Conservation (phyloP, 2,113 vertebrate species). For the Orthonyx spaldingii region DNA sequence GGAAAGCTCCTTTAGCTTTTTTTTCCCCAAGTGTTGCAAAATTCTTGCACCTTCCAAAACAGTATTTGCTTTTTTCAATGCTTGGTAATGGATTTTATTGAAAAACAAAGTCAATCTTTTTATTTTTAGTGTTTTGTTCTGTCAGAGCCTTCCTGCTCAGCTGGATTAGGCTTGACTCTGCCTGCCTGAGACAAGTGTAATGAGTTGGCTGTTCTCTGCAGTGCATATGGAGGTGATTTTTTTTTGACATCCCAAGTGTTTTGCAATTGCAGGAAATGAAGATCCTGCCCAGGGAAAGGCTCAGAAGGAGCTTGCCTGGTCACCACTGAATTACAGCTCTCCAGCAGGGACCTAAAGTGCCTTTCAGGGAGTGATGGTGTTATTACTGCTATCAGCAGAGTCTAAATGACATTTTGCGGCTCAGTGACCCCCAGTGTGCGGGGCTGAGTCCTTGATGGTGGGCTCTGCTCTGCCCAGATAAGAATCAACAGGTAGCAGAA, state of each 20-base stretch:
- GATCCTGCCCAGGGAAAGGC: not conserved
- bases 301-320: not conserved
- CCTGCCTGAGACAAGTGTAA: not conserved
- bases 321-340: not conserved
- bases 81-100: not conserved
- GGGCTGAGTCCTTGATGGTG: no score
- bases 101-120: not conserved
- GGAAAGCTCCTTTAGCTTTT: not conserved
- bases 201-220: not conserved
- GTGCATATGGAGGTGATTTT: not conserved
- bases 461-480: not conserved
- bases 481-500: not conserved
- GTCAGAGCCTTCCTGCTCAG: not conserved
- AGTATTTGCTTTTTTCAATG: not conserved
- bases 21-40: not conserved
- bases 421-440: rapidly evolving
- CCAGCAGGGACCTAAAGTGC: not conserved
- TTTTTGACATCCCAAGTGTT: not conserved
- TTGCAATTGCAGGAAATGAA: not conserved
- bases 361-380: not conserved
- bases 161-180: not conserved
- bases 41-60: not conserved
- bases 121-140: not conserved
- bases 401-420: not conserved
- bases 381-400: not conserved